These are phyloP conservation scores for Apteryx mantelli DNA, from an alignment of 2,113 vertebrate genomes.

Conservation along the genomic window DNA sequence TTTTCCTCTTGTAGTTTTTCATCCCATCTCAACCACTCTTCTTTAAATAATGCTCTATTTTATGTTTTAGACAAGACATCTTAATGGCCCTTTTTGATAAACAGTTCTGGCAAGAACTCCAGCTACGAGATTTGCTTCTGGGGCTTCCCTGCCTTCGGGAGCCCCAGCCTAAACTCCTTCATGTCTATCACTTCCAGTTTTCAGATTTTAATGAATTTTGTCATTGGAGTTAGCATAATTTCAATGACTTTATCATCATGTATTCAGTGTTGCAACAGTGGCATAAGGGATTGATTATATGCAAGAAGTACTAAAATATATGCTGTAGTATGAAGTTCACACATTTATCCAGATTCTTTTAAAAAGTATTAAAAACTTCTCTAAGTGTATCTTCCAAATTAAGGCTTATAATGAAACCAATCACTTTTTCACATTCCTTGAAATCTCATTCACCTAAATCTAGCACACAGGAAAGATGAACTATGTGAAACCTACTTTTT, in stretches of 20 bases:
- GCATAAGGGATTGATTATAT: accelerated
- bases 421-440: not conserved
- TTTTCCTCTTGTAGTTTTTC: not conserved
- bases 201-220: not conserved
- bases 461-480: not conserved
- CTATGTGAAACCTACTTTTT: not conserved
- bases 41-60: not conserved
- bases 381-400: not conserved
- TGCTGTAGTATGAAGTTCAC: not conserved
- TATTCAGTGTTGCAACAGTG: not conserved
- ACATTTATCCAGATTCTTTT: not conserved
- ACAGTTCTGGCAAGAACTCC: not conserved
- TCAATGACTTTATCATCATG: not conserved
- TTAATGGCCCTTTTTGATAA: not conserved
- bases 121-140: not conserved
- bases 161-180: not conserved
- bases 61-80: not conserved
- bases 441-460: not conserved
- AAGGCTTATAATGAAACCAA: not conserved
- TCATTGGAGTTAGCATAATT: not conserved
- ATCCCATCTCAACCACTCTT: not conserved
- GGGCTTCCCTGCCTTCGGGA: not conserved
- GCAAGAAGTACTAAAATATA: not conserved
- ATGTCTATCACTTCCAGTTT: not conserved
- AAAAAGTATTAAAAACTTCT: not conserved